Percentiles rank a stretch among this genome's conserved stretches.
Evolutionary conservation across 2,797 vertebrate genomes (phyloP).

Genomic region (Melanotaenia maccullochi): DNA sequence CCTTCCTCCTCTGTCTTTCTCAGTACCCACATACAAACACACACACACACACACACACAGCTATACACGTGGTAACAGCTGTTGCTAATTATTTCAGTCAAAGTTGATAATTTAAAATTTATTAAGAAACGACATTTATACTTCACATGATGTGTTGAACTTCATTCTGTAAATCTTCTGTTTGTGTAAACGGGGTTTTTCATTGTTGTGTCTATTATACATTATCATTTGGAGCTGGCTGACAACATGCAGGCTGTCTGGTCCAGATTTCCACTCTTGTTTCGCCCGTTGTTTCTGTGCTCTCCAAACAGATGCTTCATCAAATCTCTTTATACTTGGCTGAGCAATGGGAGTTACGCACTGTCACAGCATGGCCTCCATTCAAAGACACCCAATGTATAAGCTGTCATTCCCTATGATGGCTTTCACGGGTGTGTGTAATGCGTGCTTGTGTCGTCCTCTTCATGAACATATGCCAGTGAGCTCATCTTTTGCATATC

Average conservation of each 20-base stretch:
- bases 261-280: conserved; percentile 70
- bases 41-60: neutral
- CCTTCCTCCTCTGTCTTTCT: conserved; percentile 13
- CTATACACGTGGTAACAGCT: conserved; percentile 20
- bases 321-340: conserved; percentile 75
- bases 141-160: conserved; percentile 40
- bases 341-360: conserved; percentile 63
- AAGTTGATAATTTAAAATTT: conserved; percentile 38
- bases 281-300: conserved; percentile 68
- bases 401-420: conserved; percentile 60
- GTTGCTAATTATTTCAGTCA: conserved; percentile 21
- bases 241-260: conserved; percentile 62
- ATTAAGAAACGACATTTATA: conserved; percentile 21
- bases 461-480: conserved; percentile 39
- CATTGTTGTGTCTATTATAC: conserved; percentile 55
- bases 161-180: conserved; percentile 41
- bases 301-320: conserved; percentile 78
- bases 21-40: neutral
- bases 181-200: conserved; percentile 50
- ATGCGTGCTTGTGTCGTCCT: conserved; percentile 13
- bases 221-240: conserved; percentile 55
- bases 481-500: conserved; percentile 5
- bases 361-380: conserved; percentile 55
- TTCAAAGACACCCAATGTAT: conserved; percentile 57
- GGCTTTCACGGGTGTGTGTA: conserved; percentile 33